Conservation (phyloP, 2,113 vertebrate genomes). For the Alosa alosa region DNA sequence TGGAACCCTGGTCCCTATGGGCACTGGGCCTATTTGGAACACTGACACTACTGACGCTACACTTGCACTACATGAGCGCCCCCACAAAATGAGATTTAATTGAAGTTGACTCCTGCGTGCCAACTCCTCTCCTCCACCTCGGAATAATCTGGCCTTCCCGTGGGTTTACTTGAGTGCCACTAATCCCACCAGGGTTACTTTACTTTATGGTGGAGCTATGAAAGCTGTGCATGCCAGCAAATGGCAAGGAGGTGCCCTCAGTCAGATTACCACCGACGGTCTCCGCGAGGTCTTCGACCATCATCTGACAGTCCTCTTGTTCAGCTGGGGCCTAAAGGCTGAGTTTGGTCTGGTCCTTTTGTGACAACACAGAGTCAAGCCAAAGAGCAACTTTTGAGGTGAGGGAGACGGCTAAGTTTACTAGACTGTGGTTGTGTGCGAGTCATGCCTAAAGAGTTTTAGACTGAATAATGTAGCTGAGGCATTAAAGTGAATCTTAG, state of each 20-base stretch:
- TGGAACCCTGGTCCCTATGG: no score
- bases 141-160: constrained; percentile 31
- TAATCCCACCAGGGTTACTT: constrained; percentile 20
- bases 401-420: neutral
- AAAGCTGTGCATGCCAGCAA: neutral
- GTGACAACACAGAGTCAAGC: neutral
- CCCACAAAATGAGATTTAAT: constrained; percentile 7
- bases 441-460: neutral
- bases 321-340: neutral
- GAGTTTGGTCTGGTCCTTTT: neutral
- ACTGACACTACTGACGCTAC: no score
- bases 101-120: constrained; percentile 3
- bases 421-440: neutral
- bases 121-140: neutral
- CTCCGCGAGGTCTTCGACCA: neutral
- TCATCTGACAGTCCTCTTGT: neutral
- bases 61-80: neutral
- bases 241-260: neutral
- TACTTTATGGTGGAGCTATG: neutral
- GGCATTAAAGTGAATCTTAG: neutral
- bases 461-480: neutral
- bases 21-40: no score
- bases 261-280: neutral
- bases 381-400: neutral
- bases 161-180: constrained; percentile 1